Percentiles rank a stretch among this genome's conserved stretches.
These are phyloP conservation scores for Eupristina koningsbergeri DNA, from an alignment of 1,140 invertebrate genomes.

Conservation along the genomic window DNA sequence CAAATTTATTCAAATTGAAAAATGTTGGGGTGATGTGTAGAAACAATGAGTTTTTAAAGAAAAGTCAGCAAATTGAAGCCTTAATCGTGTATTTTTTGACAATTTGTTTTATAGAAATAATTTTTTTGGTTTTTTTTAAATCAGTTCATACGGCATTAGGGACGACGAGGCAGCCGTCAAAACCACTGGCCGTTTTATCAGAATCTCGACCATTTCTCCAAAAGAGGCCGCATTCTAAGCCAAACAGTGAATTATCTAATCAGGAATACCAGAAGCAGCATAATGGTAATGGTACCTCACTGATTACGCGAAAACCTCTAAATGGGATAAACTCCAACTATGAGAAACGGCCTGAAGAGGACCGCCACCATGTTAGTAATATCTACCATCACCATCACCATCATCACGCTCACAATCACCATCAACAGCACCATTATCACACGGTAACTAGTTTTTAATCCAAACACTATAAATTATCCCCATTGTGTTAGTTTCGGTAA, in stretches of 20 bases:
- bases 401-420: constrained; percentile 50
- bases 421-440: constrained; percentile 5
- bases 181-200: constrained; percentile 52
- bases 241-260: constrained; percentile 60
- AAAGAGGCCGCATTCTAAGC: constrained; percentile 65
- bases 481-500: too few relatives aligned
- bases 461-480: too few relatives aligned
- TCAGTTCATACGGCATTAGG: constrained; percentile 53
- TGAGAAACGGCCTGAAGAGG: constrained; percentile 58
- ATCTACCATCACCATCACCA: constrained; percentile 45
- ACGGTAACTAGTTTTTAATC: not conserved
- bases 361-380: constrained; percentile 50
- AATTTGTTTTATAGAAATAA: not conserved
- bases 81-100: too few relatives aligned
- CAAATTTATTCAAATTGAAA: too few relatives aligned
- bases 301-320: constrained; percentile 55
- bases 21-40: too few relatives aligned
- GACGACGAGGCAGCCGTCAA: constrained; percentile 56
- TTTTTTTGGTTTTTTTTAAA: too few relatives aligned
- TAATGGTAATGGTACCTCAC: constrained; percentile 51
- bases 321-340: constrained; percentile 33
- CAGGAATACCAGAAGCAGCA: constrained; percentile 57
- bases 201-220: constrained; percentile 59
- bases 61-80: too few relatives aligned
- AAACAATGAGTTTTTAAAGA: too few relatives aligned